A percentile compares a stretch with the other conserved stretches of the same genome.
phyloP scores from a whole-genome alignment of 2,113 vertebrate genomes.

The Neomonachus schauinslandi region DNA sequence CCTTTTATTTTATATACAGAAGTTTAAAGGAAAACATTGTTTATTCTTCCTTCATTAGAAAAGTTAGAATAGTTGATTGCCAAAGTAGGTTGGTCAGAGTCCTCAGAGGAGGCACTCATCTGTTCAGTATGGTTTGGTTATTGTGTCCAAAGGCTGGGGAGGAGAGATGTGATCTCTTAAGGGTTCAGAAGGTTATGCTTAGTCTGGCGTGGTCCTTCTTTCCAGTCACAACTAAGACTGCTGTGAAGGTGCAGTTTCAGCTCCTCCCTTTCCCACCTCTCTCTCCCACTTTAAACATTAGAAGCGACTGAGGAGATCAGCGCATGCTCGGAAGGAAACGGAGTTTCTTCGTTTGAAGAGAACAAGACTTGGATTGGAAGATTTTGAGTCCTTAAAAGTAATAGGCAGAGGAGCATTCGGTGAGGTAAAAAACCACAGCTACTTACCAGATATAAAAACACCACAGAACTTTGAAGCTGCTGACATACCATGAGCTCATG shows the following conservation, averaged over 20 bases:
- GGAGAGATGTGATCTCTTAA: neutral
- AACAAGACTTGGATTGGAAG: constrained; percentile 91
- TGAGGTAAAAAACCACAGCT: constrained; percentile 86
- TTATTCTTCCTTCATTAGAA: neutral
- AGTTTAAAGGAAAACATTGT: neutral
- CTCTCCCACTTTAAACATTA: constrained; percentile 66
- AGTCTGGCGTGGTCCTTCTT: neutral
- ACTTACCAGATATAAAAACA: neutral
- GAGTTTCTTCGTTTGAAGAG: constrained; percentile 92
- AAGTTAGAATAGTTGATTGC: neutral
- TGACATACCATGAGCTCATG: neutral
- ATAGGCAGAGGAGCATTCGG: constrained; percentile 93
- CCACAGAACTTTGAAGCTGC: neutral
- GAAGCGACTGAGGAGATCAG: constrained; percentile 90
- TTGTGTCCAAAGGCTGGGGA: neutral
- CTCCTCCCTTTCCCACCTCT: neutral
- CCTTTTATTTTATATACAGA: neutral
- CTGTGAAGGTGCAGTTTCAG: constrained; percentile 11
- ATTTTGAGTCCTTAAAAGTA: constrained; percentile 93
- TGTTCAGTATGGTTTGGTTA: neutral
- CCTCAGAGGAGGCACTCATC: neutral
- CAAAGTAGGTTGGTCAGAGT: neutral
- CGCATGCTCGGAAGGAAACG: constrained; percentile 91
- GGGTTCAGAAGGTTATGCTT: neutral
- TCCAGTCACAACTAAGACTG: neutral